phyloP scores from a whole-genome alignment of 2,113 vertebrate species.

The rat (Rattus norvegicus) region DNA sequence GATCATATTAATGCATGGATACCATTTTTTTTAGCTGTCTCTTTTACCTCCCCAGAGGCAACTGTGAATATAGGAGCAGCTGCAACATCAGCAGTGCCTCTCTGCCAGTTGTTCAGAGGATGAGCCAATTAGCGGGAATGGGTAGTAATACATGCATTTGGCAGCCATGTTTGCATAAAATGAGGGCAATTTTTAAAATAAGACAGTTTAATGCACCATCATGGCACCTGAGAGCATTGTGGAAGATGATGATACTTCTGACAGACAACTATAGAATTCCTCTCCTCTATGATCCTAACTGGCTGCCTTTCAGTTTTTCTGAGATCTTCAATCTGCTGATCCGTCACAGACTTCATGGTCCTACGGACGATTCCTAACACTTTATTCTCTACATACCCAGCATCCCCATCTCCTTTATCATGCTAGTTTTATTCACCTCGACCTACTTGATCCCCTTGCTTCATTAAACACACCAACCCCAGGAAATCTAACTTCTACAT shows the following conservation, averaged over 20 bases:
- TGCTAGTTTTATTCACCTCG: background rate
- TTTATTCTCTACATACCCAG: background rate
- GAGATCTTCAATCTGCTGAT: background rate
- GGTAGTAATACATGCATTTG: constrained; percentile 56
- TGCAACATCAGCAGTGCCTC: constrained; percentile 8
- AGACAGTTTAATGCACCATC: constrained; percentile 56
- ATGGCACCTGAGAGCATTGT: constrained; percentile 58
- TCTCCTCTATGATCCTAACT: background rate
- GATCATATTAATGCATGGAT: background rate
- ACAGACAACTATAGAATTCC: background rate
- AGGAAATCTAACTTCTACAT: background rate
- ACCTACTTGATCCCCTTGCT: background rate
- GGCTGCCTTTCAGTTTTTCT: background rate
- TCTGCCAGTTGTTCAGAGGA: constrained; percentile 61
- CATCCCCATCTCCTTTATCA: background rate
- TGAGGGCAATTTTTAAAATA: constrained; percentile 68
- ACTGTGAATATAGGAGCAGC: constrained; percentile 27
- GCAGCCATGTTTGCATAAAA: constrained; percentile 62
- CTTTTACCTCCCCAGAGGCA: constrained; percentile 4
- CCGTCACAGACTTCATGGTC: background rate
- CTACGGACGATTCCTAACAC: fast-evolving
- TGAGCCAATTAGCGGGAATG: constrained; percentile 60
- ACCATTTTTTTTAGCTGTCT: background rate
- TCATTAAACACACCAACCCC: background rate
- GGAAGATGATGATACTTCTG: constrained; percentile 29